Percentiles rank a stretch among this genome's conserved stretches.
These are phyloP conservation scores for Drosophila mercatorum DNA, from an alignment of 2,888 invertebrate genomes.

Conservation along the genomic window DNA sequence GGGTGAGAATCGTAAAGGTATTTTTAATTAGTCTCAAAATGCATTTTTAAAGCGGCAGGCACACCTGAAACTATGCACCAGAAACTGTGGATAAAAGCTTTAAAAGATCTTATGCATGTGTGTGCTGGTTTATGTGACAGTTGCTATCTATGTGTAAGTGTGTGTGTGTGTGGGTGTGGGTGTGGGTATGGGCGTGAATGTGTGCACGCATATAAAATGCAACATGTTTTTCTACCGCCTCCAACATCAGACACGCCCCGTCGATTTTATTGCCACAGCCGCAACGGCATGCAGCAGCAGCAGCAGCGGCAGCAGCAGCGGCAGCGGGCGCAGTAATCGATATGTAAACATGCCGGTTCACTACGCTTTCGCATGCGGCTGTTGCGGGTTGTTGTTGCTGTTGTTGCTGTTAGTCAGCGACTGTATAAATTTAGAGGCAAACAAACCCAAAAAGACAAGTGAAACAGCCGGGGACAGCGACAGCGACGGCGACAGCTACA, in stretches of 20 bases:
- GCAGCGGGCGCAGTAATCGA: slow-evolving; percentile 62
- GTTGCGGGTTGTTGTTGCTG: slow-evolving; percentile 12
- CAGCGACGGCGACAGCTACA: slow-evolving; percentile 28
- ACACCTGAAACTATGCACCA: slow-evolving; percentile 20
- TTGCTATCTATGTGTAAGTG: background rate
- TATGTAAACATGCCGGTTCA: slow-evolving; percentile 74
- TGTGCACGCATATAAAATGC: slow-evolving; percentile 50
- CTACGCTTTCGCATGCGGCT: slow-evolving; percentile 20
- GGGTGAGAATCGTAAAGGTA: slow-evolving; percentile 58
- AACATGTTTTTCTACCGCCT: slow-evolving; percentile 59
- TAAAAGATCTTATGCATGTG: slow-evolving; percentile 11
- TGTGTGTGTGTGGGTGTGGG: background rate
- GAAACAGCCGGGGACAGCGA: background rate
- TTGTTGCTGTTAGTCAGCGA: slow-evolving; percentile 22
- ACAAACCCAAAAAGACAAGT: slow-evolving; percentile 42
- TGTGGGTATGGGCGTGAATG: slow-evolving; percentile 12
- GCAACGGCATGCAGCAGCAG: slow-evolving; percentile 8
- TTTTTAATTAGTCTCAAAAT: slow-evolving; percentile 71
- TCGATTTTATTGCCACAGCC: slow-evolving; percentile 60
- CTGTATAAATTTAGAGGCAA: slow-evolving; percentile 73
- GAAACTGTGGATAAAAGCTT: slow-evolving; percentile 23
- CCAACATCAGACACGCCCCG: slow-evolving; percentile 28
- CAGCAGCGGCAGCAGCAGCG: background rate
- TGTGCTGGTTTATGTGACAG: background rate
- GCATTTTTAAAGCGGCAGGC: slow-evolving; percentile 45